Conservation (phyloP, 2,797 vertebrate genomes). For the Sebastes matsubarae region DNA sequence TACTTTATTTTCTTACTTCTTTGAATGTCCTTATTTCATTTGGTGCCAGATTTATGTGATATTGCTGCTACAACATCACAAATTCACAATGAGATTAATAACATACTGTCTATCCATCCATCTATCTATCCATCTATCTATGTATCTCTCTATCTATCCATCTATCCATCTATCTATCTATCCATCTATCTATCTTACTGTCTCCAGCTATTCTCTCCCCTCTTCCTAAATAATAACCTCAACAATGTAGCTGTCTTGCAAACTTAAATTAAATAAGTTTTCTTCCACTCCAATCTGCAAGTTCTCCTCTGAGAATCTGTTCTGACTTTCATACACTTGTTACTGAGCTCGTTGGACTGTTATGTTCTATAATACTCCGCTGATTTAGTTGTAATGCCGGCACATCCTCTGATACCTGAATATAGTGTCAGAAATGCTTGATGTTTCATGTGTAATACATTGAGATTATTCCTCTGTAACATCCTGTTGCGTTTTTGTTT, state of each 20-base stretch:
- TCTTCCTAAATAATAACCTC: no score
- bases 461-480: constrained; percentile 31
- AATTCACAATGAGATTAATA: not conserved
- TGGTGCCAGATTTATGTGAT: not conserved
- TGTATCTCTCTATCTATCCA: no score
- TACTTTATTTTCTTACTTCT: not conserved
- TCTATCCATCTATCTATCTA: no score
- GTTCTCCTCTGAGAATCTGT: not conserved
- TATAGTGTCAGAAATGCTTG: not conserved
- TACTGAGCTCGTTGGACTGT: not conserved
- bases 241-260: not conserved
- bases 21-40: not conserved
- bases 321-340: not conserved
- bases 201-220: not conserved
- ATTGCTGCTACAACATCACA: not conserved
- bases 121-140: no score
- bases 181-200: not conserved
- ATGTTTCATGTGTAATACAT: constrained; percentile 19
- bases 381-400: not conserved
- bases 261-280: accelerated
- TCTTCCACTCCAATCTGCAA: not conserved
- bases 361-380: not conserved
- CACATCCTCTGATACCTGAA: no score
- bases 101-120: not conserved
- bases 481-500: constrained; percentile 56